These are phyloP conservation scores for Pelobates cultripes DNA, from an alignment of 2,797 vertebrate genomes.

Conservation along the genomic window DNA sequence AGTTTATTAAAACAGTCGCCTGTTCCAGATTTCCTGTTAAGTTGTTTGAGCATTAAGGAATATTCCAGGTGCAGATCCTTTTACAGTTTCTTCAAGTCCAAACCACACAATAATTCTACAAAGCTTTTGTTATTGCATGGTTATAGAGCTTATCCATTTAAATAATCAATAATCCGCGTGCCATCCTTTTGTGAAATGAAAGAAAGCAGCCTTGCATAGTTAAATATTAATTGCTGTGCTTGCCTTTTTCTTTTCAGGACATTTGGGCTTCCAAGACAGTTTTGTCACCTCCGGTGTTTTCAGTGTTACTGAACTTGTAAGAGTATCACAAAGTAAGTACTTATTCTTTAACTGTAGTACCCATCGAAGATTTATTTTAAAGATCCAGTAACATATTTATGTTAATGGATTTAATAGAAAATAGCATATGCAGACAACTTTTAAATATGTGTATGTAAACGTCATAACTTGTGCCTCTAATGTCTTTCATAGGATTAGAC, in stretches of 20 bases:
- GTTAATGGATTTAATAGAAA: too few species aligned
- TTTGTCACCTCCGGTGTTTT: conserved; percentile 98
- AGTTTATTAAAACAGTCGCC: conserved; percentile 71
- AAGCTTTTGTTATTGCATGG: conserved; percentile 9
- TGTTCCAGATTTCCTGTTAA: conserved; percentile 77
- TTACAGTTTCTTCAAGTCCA: conserved; percentile 64
- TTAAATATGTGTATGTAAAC: too few species aligned
- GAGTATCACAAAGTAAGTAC: conserved; percentile 97
- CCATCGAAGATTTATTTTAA: too few species aligned
- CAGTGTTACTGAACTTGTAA: conserved; percentile 94
- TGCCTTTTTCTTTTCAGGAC: conserved; percentile 77
- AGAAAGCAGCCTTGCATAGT: conserved; percentile 23
- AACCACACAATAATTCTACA: conserved; percentile 64
- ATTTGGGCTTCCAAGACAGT: conserved; percentile 98
- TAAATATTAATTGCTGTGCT: conserved; percentile 67
- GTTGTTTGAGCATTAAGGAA: conserved; percentile 71
- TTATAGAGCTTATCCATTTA: conserved; percentile 60
- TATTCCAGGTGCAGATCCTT: conserved; percentile 69
- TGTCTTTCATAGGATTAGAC: too few species aligned
- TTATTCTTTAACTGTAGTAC: not conserved
- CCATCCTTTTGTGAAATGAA: conserved; percentile 42
- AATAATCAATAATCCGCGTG: conserved; percentile 61
- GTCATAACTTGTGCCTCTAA: too few species aligned
- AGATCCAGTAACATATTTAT: too few species aligned
- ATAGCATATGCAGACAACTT: too few species aligned